Evolutionary conservation across 2,797 vertebrate genomes (phyloP).

Genomic region (Anniella stebbinsi): DNA sequence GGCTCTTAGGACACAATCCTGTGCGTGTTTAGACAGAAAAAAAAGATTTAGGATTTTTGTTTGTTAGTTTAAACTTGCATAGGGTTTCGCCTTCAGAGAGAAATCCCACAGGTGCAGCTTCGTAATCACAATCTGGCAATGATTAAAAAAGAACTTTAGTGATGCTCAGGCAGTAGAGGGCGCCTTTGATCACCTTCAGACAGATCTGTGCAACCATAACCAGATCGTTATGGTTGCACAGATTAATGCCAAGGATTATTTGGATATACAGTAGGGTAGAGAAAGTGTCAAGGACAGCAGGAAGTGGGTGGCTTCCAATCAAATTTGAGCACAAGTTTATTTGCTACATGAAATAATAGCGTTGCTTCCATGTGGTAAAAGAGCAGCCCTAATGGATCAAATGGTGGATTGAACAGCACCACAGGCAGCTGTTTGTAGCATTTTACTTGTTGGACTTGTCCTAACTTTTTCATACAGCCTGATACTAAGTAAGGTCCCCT

Average conservation of each 20-base stretch:
- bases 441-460: not conserved
- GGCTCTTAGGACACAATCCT: not conserved
- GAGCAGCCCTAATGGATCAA: not conserved
- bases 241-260: not conserved
- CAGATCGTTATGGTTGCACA: too few species aligned
- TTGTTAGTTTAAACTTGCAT: too few species aligned
- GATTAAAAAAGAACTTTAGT: not conserved
- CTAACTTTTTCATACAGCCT: not conserved
- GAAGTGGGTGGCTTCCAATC: not conserved
- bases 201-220: not conserved
- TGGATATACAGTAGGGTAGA: too few species aligned
- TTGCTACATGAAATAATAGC: not conserved
- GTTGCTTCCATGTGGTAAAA: not conserved
- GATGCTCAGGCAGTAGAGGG: not conserved
- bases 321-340: not conserved
- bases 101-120: not conserved
- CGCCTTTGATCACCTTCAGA: not conserved
- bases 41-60: too few species aligned
- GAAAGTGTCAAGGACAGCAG: not conserved
- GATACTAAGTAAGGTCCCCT: too few species aligned
- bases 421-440: not conserved
- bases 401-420: not conserved
- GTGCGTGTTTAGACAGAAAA: too few species aligned
- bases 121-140: not conserved
- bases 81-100: not conserved